Evolutionary conservation across 2,888 invertebrate genomes (phyloP), one percentile per base, ranked within the genome.

Genomic region (Tuberolachnus salignus): DNA sequence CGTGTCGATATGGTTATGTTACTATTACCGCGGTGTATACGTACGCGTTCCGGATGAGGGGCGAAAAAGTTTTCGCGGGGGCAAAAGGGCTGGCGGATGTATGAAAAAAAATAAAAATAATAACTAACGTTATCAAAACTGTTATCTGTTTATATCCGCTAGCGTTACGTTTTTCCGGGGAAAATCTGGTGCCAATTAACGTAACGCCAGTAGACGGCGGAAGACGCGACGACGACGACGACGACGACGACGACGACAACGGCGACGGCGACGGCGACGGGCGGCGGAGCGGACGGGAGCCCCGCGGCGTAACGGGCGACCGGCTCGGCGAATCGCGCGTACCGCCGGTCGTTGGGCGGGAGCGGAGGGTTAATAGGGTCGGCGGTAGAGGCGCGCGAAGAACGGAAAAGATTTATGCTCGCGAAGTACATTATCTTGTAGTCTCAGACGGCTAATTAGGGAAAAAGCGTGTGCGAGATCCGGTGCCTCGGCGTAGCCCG

Each of bases 361-460:
- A n/a, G 21, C 26, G 23, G n/a, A 26, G 11, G 51, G 26, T n/a
- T n/a, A n/a, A n/a, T n/a, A n/a, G n/a, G n/a, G n/a, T n/a, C n/a
- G n/a, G n/a, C n/a, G 69, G 70, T 14, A 70, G 14, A 19, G 8
- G 55, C 55, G 59, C 19, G 49, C 23, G 67, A 67, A 78, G 42
- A 78, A 78, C 78, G 67, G 78, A 78, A 78, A 87, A 87, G 87
- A 87, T 87, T 87, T 87, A 87, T 86, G 85, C 86, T 84, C 85
- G 85, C 84, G 86, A 87, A 87, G 87, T 87, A 87, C 87, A 87
- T 87, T 87, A 87, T 87, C 87, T 87, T 87, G 87, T 87, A 87
- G 86, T 86, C 86, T 86, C 86, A 86, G 86, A 86, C 86, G 86
- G 86, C 87, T 87, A 87, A 87, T 87, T 87, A 87, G 86, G 84